Evolutionary conservation across 2,113 vertebrate genomes (phyloP).

Genomic region (Plecturocebus donacophilus): DNA sequence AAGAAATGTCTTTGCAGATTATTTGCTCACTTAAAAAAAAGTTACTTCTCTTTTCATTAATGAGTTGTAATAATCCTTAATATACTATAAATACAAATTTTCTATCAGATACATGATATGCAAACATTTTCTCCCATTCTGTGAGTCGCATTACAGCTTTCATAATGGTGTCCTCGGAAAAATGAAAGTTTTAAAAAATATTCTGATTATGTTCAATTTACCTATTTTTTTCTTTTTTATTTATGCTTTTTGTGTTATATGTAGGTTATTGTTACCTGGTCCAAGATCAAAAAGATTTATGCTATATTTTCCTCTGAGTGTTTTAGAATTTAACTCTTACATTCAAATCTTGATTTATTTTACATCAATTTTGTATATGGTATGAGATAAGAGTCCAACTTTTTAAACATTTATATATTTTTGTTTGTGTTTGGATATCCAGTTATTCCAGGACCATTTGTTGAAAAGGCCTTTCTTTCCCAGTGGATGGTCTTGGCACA

Average conservation of each 20-base stretch:
- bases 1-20: too few relatives aligned
- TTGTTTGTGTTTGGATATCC: not conserved
- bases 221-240: not conserved
- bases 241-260: not conserved
- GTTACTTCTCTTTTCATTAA: too few relatives aligned
- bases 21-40: too few relatives aligned
- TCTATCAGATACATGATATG: too few relatives aligned
- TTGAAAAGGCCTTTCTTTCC: not conserved
- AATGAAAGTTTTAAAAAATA: too few relatives aligned
- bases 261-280: not conserved
- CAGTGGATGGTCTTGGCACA: not conserved
- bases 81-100: too few relatives aligned
- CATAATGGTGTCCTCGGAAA: not conserved
- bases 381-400: not conserved
- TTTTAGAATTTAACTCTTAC: not conserved
- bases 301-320: not conserved
- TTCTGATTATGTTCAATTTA: not conserved
- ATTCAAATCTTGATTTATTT: not conserved
- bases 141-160: not conserved
- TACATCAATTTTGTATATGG: not conserved
- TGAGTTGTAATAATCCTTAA: too few relatives aligned
- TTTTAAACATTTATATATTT: not conserved
- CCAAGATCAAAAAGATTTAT: not conserved
- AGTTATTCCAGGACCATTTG: not conserved
- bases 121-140: not conserved